Evolutionary conservation across 2,888 invertebrate genomes (phyloP), one percentile per base, ranked within the genome.

Genomic region (Dichetophora obliterata): DNA sequence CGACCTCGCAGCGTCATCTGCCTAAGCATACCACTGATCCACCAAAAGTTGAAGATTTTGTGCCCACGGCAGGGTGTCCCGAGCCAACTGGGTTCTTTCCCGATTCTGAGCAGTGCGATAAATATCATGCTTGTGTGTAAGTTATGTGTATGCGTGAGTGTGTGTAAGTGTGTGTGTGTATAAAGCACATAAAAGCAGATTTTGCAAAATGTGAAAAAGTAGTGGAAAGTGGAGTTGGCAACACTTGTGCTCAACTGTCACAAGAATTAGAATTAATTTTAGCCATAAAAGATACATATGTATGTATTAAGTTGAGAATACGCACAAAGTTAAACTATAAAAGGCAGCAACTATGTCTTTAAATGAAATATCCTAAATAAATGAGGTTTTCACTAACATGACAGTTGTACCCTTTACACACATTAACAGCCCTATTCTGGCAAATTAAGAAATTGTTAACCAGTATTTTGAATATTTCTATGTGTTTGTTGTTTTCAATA

Each of bases 21-120:
- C 86, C 88, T 8, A 85, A 84, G 69, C 83, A 84, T 24, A 81
- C 83, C 68, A 85, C 83, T 6, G 84, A 85, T 75, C 85, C 86
- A 79, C 84, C 79, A 77, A 82, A 63, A 4, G 86, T 87, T 3
- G 88, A 86, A 1, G 92, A 92, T 70, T 91, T 91, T 83, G 91
- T 91, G 78, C 90, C 91, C 81, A 91, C 93, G 24, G 92, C 92
- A 74, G 91, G 93, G 82, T 96, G 96, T 84, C 96, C 96, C 0
- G 95, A 95, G 83, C 91, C 92, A 0, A 92, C 94, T 83, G 96
- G 96, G 9, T 96, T 92, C 90, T 96, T 95, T 86, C 95, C 96
- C 11, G 96, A 96, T 85, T 92, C 93, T 16, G 93, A 94, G 84
- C 96, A 96, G 89, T 96, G 96, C 86, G 96, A 96, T 90, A 95